These are phyloP conservation scores for Parazoanthus darwini DNA, from an alignment of 92 coral and sea anemone species.

Conservation along the genomic window DNA sequence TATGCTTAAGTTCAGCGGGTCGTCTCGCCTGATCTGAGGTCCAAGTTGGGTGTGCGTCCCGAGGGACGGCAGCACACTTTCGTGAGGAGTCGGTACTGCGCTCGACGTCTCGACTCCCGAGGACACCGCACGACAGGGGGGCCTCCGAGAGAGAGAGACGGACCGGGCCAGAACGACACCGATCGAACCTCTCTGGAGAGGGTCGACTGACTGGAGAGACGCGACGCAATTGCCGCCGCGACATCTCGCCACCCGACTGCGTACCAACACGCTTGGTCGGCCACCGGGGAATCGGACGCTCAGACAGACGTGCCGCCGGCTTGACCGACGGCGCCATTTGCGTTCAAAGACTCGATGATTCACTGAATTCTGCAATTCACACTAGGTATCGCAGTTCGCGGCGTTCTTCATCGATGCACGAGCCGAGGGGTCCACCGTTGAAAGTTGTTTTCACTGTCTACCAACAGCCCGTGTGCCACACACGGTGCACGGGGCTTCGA, in stretches of 20 bases:
- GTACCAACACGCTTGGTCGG: conserved; percentile 12
- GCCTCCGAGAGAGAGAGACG: conserved; percentile 17
- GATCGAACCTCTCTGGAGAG: conserved; percentile 15
- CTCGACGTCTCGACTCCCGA: conserved; percentile 17
- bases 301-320: no score
- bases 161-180: conserved; percentile 17
- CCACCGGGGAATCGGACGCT: not conserved
- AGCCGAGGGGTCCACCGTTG: no score
- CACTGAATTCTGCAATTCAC: no score
- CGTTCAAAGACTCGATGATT: no score
- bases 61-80: conserved; percentile 16
- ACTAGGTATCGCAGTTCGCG: no score
- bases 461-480: no score
- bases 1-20: not conserved
- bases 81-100: conserved; percentile 17
- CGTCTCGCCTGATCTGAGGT: conserved; percentile 11
- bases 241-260: conserved; percentile 17
- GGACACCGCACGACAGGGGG: conserved; percentile 18
- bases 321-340: no score
- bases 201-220: conserved; percentile 16
- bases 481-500: no score
- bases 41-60: conserved; percentile 17
- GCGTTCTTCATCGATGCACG: no score
- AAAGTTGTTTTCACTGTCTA: no score
- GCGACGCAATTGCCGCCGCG: conserved; percentile 18